Evolutionary conservation across 2,113 vertebrate species (phyloP).

Genomic region (Erythrocercus mccallii): DNA sequence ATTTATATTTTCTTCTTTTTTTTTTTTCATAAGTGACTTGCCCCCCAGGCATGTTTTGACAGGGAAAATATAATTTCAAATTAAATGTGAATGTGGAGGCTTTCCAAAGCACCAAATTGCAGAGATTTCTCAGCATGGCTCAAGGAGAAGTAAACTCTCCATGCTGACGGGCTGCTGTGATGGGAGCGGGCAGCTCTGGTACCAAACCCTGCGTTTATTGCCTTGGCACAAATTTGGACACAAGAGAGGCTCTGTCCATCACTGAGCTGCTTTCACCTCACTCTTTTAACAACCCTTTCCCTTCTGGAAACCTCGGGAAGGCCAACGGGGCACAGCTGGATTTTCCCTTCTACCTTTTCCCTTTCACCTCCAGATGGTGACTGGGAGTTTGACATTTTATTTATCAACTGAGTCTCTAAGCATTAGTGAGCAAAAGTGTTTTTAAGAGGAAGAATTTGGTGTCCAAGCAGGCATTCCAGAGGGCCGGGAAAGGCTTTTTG

Average conservation of each 20-base stretch:
- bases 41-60: conserved; percentile 37
- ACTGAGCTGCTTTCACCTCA: neutral
- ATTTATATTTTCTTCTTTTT: neutral
- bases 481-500: neutral
- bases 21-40: neutral
- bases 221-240: neutral
- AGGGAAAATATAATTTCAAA: conserved; percentile 30
- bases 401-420: neutral
- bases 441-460: neutral
- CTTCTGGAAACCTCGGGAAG: neutral
- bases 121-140: conserved; percentile 24
- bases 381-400: neutral
- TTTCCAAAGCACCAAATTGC: conserved; percentile 11
- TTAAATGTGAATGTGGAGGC: conserved; percentile 17
- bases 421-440: neutral
- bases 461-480: neutral
- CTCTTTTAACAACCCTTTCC: neutral
- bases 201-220: neutral
- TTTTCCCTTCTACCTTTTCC: neutral
- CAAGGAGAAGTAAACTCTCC: neutral
- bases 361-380: neutral
- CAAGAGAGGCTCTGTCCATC: neutral
- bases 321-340: neutral
- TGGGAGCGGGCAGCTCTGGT: neutral
- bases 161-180: neutral